Base-by-base conservation (phyloP, 2,888 invertebrate genomes). In the Tipula helvola region DNA sequence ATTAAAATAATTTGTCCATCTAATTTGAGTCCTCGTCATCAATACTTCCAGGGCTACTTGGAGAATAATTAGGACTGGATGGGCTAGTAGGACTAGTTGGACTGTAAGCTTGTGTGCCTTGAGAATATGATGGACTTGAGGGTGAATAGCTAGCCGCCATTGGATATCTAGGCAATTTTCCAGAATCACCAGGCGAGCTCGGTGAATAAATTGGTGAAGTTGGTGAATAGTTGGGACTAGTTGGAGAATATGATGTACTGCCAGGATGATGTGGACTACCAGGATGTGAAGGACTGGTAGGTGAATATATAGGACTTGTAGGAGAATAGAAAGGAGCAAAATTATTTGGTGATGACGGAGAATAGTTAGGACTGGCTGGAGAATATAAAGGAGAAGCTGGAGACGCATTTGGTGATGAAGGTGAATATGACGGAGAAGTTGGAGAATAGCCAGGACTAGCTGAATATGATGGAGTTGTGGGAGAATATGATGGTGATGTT, bases 161-260 rank as follows among this genome's bases (percentile, higher is more conserved):
- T 0, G 96, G 13, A n/a, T 86, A 44, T 28, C 28, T 18, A 86
- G 42, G 86, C 4, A 36, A 10, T 13, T 44, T 95, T 2, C 97
- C 97, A 1, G 96, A 95, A 91, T 97, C 97, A 89, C 95, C 95
- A 0, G 97, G 97, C 88, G 96, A 96, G 0, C 96, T 96, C 0
- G 97, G 97, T 0, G 96, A 96, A 90, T 97, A 97, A 87, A 95
- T 95, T 0, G 97, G 97, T 89, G 95, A 96, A 0, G 96, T 95
- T 4, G 97, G 97, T 0, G 96, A 96, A 90, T 97, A 97, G 88
- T 94, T 95, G 0, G 96, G 97, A 2, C 95, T 95, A 0, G 95
- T 95, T 0, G 96, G 96, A 2, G 96, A 96, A 90, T 96, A 96
- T 36, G 47, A 96, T 0, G 96, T 95, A 36, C 93, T 93, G 0